Evolutionary conservation across 2,113 vertebrate genomes (phyloP).

Genomic region (Hippocampus abdominalis): DNA sequence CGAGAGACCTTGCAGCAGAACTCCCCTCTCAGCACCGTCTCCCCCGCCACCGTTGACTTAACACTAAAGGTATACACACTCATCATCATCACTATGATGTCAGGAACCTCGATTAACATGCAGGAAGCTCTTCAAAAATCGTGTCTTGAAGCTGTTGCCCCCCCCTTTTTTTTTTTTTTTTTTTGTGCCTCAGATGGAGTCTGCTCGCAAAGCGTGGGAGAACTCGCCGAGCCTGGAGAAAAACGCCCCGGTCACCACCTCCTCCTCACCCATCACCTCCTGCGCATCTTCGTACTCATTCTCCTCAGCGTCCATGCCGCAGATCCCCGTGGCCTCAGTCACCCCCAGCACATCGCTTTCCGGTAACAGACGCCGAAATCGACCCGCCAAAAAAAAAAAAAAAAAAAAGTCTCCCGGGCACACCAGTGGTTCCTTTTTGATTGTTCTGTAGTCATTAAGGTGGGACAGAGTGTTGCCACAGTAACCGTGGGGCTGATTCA

Average conservation of each 20-base stretch:
- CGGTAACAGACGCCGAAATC: constrained; percentile 67
- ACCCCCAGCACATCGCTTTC: constrained; percentile 93
- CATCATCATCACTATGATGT: not conserved
- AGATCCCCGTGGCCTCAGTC: constrained; percentile 95
- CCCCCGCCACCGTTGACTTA: constrained; percentile 94
- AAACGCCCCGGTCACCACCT: constrained; percentile 85
- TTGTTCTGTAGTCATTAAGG: constrained; percentile 54
- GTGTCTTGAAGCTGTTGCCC: not conserved
- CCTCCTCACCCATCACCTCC: constrained; percentile 84
- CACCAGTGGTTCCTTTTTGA: constrained; percentile 58
- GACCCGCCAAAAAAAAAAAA: no score
- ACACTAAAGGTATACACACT: constrained; percentile 85
- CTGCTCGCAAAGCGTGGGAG: constrained; percentile 97
- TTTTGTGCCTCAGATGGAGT: constrained; percentile 85
- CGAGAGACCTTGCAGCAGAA: constrained; percentile 92
- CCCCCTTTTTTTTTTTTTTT: not conserved
- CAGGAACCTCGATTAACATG: no score
- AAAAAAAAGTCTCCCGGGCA: constrained; percentile 17
- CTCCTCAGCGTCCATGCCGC: constrained; percentile 90
- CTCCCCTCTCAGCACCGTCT: constrained; percentile 91
- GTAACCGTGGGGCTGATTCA: constrained; percentile 62
- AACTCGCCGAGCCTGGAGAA: constrained; percentile 96
- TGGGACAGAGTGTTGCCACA: constrained; percentile 58
- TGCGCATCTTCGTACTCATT: constrained; percentile 84
- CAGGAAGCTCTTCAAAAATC: no score